A percentile compares a stretch with the other conserved stretches of the same genome.
phyloP scores from a whole-genome alignment of 2,888 invertebrate genomes.

The Spicauda simplicius region DNA sequence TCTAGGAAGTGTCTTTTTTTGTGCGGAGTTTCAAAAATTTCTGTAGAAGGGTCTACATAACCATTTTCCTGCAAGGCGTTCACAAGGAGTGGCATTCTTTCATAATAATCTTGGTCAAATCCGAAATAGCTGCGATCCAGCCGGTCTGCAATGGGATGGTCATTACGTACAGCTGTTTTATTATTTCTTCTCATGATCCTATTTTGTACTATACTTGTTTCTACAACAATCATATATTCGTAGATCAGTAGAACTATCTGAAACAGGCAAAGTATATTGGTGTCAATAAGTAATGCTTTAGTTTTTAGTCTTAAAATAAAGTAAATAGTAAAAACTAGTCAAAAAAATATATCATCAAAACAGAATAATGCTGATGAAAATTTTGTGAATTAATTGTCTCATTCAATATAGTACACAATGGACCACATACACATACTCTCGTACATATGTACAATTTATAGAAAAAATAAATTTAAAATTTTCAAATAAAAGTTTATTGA shows the following conservation, averaged over 20 bases:
- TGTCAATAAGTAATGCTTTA: no score
- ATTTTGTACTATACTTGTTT: conserved; percentile 74
- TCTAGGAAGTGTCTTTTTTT: conserved; percentile 39
- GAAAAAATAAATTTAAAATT: no score
- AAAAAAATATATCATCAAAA: conserved; percentile 19
- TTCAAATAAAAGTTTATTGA: no score
- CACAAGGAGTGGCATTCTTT: conserved; percentile 78
- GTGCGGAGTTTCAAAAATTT: conserved; percentile 48
- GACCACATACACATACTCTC: no score
- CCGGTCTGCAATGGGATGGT: conserved; percentile 70
- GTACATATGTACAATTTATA: no score
- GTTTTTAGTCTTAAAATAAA: no score
- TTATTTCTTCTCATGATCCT: conserved; percentile 49
- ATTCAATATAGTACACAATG: no score
- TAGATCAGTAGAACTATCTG: conserved; percentile 82
- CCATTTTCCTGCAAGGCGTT: conserved; percentile 76
- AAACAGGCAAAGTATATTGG: conserved; percentile 48
- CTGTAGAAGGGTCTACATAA: conserved; percentile 61
- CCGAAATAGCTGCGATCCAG: conserved; percentile 73
- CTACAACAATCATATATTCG: conserved; percentile 79
- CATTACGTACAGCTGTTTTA: conserved; percentile 46
- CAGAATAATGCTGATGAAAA: not conserved
- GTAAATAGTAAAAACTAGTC: no score
- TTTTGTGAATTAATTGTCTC: not conserved
- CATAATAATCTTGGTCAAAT: conserved; percentile 77